phyloP scores from a whole-genome alignment of 2,113 vertebrate species.

The Pogonocichla stellata region DNA sequence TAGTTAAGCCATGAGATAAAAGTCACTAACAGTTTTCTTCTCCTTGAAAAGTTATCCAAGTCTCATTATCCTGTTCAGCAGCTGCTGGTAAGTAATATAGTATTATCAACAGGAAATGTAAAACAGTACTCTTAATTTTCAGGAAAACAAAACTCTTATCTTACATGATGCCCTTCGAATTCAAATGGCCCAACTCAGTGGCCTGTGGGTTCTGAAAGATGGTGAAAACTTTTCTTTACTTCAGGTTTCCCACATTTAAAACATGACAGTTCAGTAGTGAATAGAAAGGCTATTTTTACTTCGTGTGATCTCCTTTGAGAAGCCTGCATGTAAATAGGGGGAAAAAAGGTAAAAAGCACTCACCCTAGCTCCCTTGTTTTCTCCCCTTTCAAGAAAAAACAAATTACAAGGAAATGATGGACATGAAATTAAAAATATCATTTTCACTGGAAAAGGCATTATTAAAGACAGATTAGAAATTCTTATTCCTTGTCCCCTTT shows the following conservation, averaged over 20 bases:
- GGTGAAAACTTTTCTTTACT: background rate
- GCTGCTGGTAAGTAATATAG: background rate
- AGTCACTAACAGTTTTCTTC: background rate
- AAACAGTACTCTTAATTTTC: background rate
- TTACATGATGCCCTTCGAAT: background rate
- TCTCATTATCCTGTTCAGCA: background rate
- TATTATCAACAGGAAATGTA: background rate
- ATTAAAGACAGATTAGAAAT: background rate
- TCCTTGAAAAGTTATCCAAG: background rate
- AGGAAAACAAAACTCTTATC: background rate
- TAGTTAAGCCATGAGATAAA: background rate
- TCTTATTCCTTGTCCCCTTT: background rate
- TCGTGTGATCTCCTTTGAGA: background rate
- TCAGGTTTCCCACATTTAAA: background rate
- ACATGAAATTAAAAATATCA: background rate
- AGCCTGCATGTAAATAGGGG: background rate
- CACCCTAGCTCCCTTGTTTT: rapidly evolving
- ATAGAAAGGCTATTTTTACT: background rate
- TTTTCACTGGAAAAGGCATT: background rate
- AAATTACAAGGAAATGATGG: background rate
- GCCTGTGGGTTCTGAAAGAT: background rate
- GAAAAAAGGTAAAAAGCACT: background rate
- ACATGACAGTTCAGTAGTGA: background rate
- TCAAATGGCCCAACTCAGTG: background rate
- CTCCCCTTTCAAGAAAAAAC: background rate